Conservation (phyloP, 2,888 invertebrate genomes). For the Zonitis immaculata region DNA sequence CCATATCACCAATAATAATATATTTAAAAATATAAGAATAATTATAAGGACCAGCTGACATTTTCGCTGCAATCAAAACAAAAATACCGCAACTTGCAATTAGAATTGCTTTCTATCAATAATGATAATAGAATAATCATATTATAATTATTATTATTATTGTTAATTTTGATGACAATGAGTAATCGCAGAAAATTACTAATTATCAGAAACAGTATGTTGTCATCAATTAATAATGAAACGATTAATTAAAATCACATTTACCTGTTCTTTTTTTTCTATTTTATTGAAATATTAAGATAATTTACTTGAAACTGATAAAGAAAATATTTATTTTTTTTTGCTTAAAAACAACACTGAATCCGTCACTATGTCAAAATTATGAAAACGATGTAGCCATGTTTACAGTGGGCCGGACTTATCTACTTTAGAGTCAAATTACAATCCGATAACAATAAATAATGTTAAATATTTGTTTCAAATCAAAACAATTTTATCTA, state of each 20-base stretch:
- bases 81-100: not conserved
- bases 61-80: conserved; percentile 49
- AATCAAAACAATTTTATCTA: not conserved
- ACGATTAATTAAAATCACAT: not conserved
- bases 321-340: not conserved
- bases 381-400: conserved; percentile 29
- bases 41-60: conserved; percentile 97
- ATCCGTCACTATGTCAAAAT: conserved; percentile 32
- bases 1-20: conserved; percentile 99
- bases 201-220: not conserved
- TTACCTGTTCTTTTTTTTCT: not conserved
- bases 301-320: not conserved
- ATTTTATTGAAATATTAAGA: not conserved
- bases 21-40: conserved; percentile 99
- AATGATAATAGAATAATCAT: no score
- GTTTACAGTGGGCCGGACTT: conserved; percentile 11
- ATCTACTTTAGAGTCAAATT: not conserved
- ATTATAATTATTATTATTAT: no score
- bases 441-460: not conserved
- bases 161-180: not conserved
- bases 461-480: not conserved
- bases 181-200: not conserved
- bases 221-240: not conserved
- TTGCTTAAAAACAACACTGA: conserved; percentile 5
- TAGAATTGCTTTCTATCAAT: not conserved